Percentiles rank a stretch among this genome's conserved stretches.
Conservation (phyloP, 2,797 vertebrate genomes). For the Sebastolobus altivelis region DNA sequence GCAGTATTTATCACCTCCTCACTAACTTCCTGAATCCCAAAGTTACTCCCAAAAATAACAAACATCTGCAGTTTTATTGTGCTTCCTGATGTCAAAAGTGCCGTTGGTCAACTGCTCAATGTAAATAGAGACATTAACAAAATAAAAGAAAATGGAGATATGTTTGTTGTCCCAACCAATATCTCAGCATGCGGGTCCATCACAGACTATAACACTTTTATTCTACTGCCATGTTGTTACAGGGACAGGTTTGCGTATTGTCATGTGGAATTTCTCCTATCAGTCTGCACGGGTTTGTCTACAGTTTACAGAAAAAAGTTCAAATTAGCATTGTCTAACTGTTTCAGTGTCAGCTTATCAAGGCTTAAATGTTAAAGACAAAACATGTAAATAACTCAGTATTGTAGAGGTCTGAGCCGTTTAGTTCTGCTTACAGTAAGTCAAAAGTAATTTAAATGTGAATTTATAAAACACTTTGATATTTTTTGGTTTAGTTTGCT, state of each 20-base stretch:
- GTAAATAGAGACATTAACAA: background rate
- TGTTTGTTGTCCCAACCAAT: background rate
- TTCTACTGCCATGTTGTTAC: slow-evolving; percentile 42
- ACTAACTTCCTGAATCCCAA: background rate
- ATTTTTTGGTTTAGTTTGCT: slow-evolving; percentile 53
- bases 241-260: slow-evolving; percentile 37
- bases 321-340: slow-evolving; percentile 48
- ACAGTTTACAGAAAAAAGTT: slow-evolving; percentile 73
- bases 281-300: slow-evolving; percentile 70
- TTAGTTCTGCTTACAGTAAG: slow-evolving; percentile 59
- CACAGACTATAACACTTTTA: background rate
- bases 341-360: slow-evolving; percentile 75
- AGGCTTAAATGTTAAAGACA: slow-evolving; percentile 65
- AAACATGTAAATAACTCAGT: slow-evolving; percentile 65
- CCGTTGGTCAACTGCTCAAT: background rate
- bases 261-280: slow-evolving; percentile 37
- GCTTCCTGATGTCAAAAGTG: slow-evolving; percentile 7
- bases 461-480: slow-evolving; percentile 63
- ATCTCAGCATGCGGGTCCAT: background rate
- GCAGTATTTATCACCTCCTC: background rate
- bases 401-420: slow-evolving; percentile 69
- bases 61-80: background rate
- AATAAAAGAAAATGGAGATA: background rate
- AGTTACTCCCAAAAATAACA: background rate
- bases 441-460: slow-evolving; percentile 58